Evolutionary conservation across 2,113 vertebrate genomes (phyloP).

Genomic region (Todiramphus chloris): DNA sequence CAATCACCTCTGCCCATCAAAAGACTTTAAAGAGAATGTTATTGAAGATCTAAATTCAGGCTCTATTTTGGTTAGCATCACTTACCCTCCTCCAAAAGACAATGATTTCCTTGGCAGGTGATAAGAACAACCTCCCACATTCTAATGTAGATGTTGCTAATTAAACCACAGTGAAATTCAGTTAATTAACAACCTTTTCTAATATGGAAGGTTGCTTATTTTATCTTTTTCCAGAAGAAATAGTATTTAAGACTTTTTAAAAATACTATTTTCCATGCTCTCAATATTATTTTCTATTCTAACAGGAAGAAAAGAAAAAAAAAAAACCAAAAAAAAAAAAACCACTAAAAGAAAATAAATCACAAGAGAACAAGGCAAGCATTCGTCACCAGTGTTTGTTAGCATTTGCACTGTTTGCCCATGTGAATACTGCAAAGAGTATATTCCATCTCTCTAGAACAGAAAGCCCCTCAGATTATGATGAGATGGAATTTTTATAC

Average conservation of each 20-base stretch:
- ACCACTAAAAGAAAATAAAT: background rate
- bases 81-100: background rate
- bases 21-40: background rate
- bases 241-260: background rate
- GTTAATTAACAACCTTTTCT: slow-evolving; percentile 47
- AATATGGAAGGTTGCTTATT: background rate
- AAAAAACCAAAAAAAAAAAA: background rate
- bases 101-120: slow-evolving; percentile 13
- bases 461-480: background rate
- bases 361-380: background rate
- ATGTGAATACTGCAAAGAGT: background rate
- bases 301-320: background rate
- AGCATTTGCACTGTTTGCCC: background rate
- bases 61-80: background rate
- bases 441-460: background rate
- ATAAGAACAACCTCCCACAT: slow-evolving; percentile 10
- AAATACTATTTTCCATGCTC: background rate
- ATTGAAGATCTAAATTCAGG: background rate
- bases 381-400: background rate
- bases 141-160: slow-evolving; percentile 9
- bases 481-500: background rate
- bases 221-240: slow-evolving; percentile 3
- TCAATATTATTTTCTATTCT: background rate
- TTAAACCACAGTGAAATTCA: slow-evolving; percentile 48
- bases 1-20: background rate